Conservation (phyloP, 2,888 invertebrate species). For the Amorpha juglandis region DNA sequence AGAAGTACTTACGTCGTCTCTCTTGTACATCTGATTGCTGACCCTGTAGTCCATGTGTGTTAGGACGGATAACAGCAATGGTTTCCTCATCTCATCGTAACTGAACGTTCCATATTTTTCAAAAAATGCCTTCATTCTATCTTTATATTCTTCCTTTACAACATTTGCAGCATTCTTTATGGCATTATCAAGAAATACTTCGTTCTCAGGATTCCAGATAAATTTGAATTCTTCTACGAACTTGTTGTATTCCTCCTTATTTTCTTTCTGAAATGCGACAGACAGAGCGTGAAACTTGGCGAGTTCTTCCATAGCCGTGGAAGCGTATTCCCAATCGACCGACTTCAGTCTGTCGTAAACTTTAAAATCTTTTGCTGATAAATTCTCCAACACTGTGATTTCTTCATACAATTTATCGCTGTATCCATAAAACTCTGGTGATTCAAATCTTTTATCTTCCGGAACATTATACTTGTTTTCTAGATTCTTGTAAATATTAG, state of each 20-base stretch:
- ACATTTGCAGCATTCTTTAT: conserved; percentile 34
- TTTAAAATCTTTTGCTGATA: conserved; percentile 16
- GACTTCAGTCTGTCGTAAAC: conserved; percentile 26
- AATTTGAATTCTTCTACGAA: not conserved
- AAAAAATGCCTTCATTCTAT: conserved; percentile 44
- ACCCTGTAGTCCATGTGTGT: conserved; percentile 54
- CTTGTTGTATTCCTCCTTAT: conserved; percentile 22
- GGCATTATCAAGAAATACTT: too few species aligned
- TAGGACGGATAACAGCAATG: too few species aligned
- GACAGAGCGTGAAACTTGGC: conserved; percentile 29
- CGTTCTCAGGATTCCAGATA: not conserved
- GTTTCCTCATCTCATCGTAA: too few species aligned
- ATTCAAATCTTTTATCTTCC: conserved; percentile 39
- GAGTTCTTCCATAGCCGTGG: conserved; percentile 20
- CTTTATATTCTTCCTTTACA: conserved; percentile 45
- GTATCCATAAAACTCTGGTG: conserved; percentile 33
- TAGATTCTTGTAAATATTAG: conserved; percentile 38
- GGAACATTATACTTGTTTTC: conserved; percentile 41
- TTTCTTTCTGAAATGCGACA: conserved; percentile 16
- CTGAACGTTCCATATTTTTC: conserved; percentile 28
- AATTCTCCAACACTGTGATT: conserved; percentile 25
- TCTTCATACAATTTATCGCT: conserved; percentile 10
- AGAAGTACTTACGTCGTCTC: conserved; percentile 33
- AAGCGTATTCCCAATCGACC: conserved; percentile 27
- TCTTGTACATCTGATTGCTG: conserved; percentile 49